Conservation (phyloP, 92 coral and sea anemone species). For the Porites cylindrica region DNA sequence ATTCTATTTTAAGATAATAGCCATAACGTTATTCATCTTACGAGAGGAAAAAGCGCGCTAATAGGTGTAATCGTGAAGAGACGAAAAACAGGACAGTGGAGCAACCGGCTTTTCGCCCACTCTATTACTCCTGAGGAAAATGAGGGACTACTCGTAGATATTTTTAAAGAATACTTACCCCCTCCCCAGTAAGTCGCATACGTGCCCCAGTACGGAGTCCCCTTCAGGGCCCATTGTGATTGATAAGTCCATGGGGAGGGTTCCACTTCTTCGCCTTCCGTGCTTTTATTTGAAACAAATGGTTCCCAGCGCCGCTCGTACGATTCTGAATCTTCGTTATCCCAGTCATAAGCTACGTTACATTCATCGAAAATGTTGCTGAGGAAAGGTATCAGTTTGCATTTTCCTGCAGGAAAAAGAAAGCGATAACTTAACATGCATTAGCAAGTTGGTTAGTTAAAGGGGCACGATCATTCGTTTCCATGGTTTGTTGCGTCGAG, state of each 20-base stretch:
- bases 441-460: neutral
- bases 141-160: too few species aligned
- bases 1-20: too few species aligned
- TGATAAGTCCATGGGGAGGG: constrained; percentile 89
- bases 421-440: neutral
- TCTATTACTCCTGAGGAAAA: too few species aligned
- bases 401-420: constrained; percentile 63
- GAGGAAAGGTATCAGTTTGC: constrained; percentile 69
- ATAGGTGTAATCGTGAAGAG: too few species aligned
- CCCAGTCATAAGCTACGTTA: constrained; percentile 85
- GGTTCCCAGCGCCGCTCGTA: constrained; percentile 72
- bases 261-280: constrained; percentile 60
- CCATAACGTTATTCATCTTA: too few species aligned
- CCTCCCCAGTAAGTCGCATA: constrained; percentile 99
- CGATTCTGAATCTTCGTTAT: constrained; percentile 72
- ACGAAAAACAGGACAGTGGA: too few species aligned
- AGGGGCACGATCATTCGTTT: too few species aligned
- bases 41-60: too few species aligned
- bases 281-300: constrained; percentile 59
- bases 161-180: constrained; percentile 59
- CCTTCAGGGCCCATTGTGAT: constrained; percentile 91
- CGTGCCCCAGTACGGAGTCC: constrained; percentile 96
- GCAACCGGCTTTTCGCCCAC: too few species aligned
- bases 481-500: too few species aligned
- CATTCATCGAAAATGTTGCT: constrained; percentile 71